phyloP scores from a whole-genome alignment of 2,888 invertebrate genomes.

The Sphaerophoria taeniata region DNA sequence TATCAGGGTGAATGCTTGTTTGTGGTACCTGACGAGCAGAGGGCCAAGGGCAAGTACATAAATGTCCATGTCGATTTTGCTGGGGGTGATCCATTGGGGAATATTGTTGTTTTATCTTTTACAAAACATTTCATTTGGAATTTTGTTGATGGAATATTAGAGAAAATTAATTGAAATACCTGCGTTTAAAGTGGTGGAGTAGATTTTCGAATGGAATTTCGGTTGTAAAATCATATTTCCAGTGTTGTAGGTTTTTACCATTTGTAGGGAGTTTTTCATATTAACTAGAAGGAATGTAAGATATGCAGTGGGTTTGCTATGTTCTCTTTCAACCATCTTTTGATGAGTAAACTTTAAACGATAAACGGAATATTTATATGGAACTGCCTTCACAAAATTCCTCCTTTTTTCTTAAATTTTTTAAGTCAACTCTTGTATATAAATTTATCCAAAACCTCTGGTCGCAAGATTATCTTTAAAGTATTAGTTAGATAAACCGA shows the following conservation, averaged over 20 bases:
- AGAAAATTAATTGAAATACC: constrained; percentile 70
- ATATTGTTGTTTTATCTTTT: constrained; percentile 58
- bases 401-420: not conserved
- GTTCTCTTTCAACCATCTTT: too few relatives aligned
- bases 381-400: too few relatives aligned
- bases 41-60: too few relatives aligned
- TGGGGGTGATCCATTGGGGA: constrained; percentile 46
- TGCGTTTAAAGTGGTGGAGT: constrained; percentile 45
- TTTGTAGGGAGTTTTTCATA: too few relatives aligned
- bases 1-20: constrained; percentile 2
- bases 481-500: constrained; percentile 17
- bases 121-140: constrained; percentile 53
- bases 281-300: too few relatives aligned
- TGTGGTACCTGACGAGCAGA: not conserved
- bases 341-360: too few relatives aligned
- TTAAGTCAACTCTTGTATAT: constrained; percentile 6
- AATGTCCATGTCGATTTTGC: constrained; percentile 58
- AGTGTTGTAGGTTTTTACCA: not conserved
- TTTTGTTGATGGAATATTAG: constrained; percentile 46
- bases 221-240: constrained; percentile 4
- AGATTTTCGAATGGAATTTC: constrained; percentile 17
- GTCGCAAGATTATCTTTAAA: not conserved
- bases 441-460: not conserved
- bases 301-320: too few relatives aligned
- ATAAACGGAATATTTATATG: too few relatives aligned